These are phyloP conservation scores for Catharus bicknelli DNA, from an alignment of 2,113 vertebrate genomes.

Conservation along the genomic window DNA sequence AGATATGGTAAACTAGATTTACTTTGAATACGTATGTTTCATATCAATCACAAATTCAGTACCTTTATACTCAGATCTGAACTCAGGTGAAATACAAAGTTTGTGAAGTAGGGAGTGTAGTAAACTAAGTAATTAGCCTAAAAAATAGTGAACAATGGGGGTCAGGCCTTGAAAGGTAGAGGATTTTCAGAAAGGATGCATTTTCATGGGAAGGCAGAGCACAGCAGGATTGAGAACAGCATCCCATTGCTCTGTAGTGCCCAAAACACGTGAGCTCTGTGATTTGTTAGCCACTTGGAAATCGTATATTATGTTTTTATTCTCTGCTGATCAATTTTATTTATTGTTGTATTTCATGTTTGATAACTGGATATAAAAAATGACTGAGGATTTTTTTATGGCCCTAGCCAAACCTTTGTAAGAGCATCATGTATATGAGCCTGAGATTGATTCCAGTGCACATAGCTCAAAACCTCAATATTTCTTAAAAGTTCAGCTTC, in stretches of 20 bases:
- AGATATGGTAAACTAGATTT: background rate
- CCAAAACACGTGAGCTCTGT: accelerated
- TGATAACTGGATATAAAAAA: constrained; percentile 40
- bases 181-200: background rate
- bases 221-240: accelerated
- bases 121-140: background rate
- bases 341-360: constrained; percentile 1
- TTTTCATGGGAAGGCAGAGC: background rate
- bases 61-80: background rate
- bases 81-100: background rate
- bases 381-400: background rate
- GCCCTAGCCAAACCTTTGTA: background rate
- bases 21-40: background rate
- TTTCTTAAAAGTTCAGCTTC: background rate
- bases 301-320: background rate
- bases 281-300: background rate
- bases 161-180: background rate
- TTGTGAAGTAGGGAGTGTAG: background rate
- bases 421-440: background rate
- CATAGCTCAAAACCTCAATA: background rate
- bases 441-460: background rate
- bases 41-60: background rate
- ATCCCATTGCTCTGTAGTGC: background rate
- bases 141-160: accelerated
- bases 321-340: constrained; percentile 1